A percentile compares a stretch with the other conserved stretches of the same genome.
Conservation (phyloP, 2,888 invertebrate species). For the Steinernema carpocapsae region DNA sequence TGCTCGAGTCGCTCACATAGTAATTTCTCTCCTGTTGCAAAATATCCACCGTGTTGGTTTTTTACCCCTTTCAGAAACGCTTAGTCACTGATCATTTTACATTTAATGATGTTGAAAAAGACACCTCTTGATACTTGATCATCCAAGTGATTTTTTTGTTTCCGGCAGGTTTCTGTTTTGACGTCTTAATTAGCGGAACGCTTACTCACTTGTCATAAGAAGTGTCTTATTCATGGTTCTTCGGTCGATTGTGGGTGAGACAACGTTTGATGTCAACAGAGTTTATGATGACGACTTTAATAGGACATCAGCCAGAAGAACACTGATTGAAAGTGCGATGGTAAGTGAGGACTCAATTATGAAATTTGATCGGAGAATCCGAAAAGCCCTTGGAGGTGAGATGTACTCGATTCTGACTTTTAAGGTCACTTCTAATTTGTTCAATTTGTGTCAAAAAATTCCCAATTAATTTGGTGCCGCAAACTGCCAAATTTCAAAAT, state of each 20-base stretch:
- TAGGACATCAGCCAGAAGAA: not conserved
- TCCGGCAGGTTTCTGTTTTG: not conserved
- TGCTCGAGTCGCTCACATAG: no score
- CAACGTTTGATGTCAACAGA: not conserved
- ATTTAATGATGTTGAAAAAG: not conserved
- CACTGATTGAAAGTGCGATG: slow-evolving; percentile 13
- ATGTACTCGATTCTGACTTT: no score
- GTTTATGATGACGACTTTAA: slow-evolving; percentile 20
- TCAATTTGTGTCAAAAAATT: no score
- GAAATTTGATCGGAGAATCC: no score
- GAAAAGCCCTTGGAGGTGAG: no score
- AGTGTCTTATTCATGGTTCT: not conserved
- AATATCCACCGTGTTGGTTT: no score
- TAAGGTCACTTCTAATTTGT: not conserved
- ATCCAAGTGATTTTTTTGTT: not conserved
- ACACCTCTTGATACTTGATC: not conserved
- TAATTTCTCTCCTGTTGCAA: no score
- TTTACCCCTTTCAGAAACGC: no score
- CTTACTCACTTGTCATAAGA: slow-evolving; percentile 5
- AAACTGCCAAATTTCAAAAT: no score
- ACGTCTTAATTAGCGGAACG: slow-evolving; percentile 11
- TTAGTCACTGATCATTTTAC: no score
- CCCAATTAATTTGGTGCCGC: no score
- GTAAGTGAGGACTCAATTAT: not conserved
- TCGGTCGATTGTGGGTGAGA: not conserved